phyloP scores from a whole-genome alignment of 2,797 vertebrate genomes.

The Spinibarbus caldwelli region DNA sequence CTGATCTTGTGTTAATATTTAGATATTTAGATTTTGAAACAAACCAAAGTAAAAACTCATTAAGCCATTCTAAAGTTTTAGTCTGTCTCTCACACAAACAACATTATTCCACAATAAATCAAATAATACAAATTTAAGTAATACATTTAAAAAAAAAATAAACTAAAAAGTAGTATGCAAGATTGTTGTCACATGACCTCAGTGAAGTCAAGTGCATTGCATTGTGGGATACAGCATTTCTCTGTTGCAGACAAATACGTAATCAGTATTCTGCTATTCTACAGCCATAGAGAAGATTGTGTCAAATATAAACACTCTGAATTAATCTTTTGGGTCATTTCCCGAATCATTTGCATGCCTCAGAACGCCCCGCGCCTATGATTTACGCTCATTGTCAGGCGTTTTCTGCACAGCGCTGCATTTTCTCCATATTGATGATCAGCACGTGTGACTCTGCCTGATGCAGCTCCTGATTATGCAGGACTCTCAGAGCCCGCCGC shows the following conservation, averaged over 20 bases:
- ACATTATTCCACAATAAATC: not conserved
- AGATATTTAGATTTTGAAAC: not conserved
- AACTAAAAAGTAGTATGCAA: too few species aligned
- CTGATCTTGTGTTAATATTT: not conserved
- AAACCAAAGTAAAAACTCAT: not conserved
- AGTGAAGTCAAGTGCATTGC: not conserved
- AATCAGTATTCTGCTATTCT: not conserved
- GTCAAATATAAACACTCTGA: not conserved
- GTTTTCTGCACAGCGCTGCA: slow-evolving; percentile 78
- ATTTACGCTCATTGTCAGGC: not conserved
- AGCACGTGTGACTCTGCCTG: slow-evolving; percentile 75
- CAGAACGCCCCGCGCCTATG: not conserved
- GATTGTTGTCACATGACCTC: not conserved
- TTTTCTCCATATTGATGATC: slow-evolving; percentile 80
- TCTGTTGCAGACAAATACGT: not conserved
- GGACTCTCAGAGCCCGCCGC: slow-evolving; percentile 83
- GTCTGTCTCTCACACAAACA: not conserved
- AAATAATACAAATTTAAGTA: not conserved
- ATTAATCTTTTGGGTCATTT: slow-evolving; percentile 22
- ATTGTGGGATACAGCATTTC: not conserved
- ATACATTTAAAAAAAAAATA: not conserved
- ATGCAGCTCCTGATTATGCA: slow-evolving; percentile 85
- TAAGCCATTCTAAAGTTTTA: not conserved
- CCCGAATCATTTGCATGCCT: not conserved
- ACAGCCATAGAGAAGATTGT: not conserved